Evolutionary conservation across 2,797 vertebrate species (phyloP).

Genomic region (Ctenosaura bakeri): DNA sequence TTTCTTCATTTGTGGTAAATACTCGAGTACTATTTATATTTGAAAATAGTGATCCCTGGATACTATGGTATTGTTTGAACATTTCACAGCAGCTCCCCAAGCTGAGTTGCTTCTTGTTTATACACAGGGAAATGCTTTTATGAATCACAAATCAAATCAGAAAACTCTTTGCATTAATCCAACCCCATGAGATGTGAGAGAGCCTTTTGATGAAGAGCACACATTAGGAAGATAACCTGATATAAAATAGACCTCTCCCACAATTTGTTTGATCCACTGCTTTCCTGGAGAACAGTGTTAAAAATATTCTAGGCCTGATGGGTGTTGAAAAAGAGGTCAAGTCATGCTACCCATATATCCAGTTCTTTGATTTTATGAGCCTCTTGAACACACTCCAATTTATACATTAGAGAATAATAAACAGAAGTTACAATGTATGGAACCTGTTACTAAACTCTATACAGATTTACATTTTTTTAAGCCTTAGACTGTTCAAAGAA

Average conservation of each 20-base stretch:
- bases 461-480: conserved; percentile 17
- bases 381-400: conserved; percentile 9
- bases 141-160: conserved; percentile 6
- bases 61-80: neutral
- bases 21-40: neutral
- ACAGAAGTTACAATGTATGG: conserved; percentile 22
- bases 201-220: conserved; percentile 22
- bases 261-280: conserved; percentile 15
- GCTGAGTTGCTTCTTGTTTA: neutral
- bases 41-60: conserved; percentile 2
- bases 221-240: conserved; percentile 27
- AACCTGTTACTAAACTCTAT: neutral
- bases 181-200: neutral
- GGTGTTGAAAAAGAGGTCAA: conserved; percentile 22
- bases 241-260: conserved; percentile 18
- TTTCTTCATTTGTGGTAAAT: too few species aligned
- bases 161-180: neutral
- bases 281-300: conserved; percentile 24
- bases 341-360: neutral
- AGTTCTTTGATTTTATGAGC: conserved; percentile 29
- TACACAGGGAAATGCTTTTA: neutral
- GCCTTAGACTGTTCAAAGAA: neutral
- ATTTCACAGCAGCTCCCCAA: neutral
- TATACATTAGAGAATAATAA: conserved; percentile 12
- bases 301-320: neutral